A percentile compares a stretch with the other conserved stretches of the same genome.
Conservation (phyloP, 2,113 vertebrate genomes). For the Rhabdornis inornatus region DNA sequence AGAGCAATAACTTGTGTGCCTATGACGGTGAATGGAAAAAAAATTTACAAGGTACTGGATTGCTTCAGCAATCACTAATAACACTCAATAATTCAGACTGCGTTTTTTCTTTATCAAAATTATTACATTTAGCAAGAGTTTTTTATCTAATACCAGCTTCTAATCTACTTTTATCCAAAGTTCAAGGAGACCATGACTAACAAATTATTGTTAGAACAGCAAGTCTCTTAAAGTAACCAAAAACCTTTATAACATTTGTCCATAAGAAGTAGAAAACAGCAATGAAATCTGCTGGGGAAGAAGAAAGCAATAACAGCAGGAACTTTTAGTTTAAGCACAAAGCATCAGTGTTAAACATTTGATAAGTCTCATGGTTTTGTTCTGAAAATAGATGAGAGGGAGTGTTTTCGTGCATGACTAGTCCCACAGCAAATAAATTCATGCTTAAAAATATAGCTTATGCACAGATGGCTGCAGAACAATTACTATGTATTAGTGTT, state of each 20-base stretch:
- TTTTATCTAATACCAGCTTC: background rate
- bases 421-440: slow-evolving; percentile 34
- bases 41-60: background rate
- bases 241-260: background rate
- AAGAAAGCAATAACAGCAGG: background rate
- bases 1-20: background rate
- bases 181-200: background rate
- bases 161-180: background rate
- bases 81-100: background rate
- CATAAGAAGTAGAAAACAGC: background rate
- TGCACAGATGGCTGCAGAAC: slow-evolving; percentile 24
- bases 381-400: slow-evolving; percentile 50
- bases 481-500: slow-evolving; percentile 19
- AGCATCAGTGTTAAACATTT: slow-evolving; percentile 16
- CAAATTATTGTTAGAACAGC: background rate
- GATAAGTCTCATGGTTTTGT: slow-evolving; percentile 30
- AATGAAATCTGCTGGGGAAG: background rate
- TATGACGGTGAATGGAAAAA: background rate
- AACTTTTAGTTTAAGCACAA: slow-evolving; percentile 11
- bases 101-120: background rate
- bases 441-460: slow-evolving; percentile 23
- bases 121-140: background rate
- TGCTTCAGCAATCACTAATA: background rate
- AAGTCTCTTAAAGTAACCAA: background rate
- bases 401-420: slow-evolving; percentile 23